phyloP scores from a whole-genome alignment of 2,888 invertebrate genomes.

The Idaea aversata region DNA sequence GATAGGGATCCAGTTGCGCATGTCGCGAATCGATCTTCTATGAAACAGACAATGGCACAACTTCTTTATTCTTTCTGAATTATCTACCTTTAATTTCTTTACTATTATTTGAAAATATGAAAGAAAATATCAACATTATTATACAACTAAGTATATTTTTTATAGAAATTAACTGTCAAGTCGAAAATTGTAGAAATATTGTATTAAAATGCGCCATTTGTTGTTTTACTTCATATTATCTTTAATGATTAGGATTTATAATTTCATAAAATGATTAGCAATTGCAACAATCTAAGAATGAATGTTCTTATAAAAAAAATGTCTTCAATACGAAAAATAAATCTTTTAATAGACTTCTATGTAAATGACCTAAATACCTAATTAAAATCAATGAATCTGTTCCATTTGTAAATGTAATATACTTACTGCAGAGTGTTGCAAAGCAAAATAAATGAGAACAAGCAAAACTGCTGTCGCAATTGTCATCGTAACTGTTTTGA shows the following conservation, averaged over 20 bases:
- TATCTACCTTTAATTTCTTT: not conserved
- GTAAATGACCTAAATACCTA: not conserved
- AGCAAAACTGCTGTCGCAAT: not conserved
- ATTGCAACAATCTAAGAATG: too few relatives aligned
- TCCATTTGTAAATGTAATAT: not conserved
- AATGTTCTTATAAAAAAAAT: not conserved
- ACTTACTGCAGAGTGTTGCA: conserved; percentile 5
- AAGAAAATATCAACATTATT: not conserved
- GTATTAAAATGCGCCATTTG: too few relatives aligned
- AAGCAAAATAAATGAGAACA: conserved; percentile 1
- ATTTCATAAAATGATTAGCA: too few relatives aligned
- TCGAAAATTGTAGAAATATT: too few relatives aligned
- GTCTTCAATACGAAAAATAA: not conserved
- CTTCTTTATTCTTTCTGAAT: not conserved
- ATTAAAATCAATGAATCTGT: not conserved
- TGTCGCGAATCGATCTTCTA: conserved; percentile 28
- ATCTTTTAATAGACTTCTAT: not conserved
- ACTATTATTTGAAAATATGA: not conserved
- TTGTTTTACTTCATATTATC: too few relatives aligned
- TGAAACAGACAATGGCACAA: conserved; percentile 12
- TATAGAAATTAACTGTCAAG: too few relatives aligned
- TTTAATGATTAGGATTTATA: too few relatives aligned
- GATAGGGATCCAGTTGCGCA: conserved; percentile 17
- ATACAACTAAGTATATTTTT: too few relatives aligned
- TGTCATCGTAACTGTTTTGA: not conserved